Evolutionary conservation across 92 coral and sea anemone genomes (phyloP), one percentile per base, ranked within the genome.

Genomic region (Palythoa grandiflora): DNA sequence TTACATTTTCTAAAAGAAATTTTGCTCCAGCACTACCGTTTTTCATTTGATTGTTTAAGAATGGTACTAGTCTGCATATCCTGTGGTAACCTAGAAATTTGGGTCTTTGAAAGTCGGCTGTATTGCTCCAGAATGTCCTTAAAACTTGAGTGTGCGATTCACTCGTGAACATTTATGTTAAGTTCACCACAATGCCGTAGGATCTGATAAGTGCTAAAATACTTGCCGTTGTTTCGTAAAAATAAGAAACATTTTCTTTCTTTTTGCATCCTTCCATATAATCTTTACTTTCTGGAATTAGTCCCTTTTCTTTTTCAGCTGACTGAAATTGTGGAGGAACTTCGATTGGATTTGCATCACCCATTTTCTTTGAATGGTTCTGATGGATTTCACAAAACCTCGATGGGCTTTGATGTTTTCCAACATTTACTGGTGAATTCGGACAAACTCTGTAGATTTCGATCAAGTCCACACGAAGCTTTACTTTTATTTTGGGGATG

Each of bases 371-470:
- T 39, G 36, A 75, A 47, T 75, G 59, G 51, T 75, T 75, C 9
- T 20, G 73, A 80, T 93, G 94, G 68, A 68, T 17, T 9, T 73
- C 50, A 65, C 93, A 90, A 57, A 94, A 90, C 92, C 90, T 92
- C 53, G 94, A 92, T 13, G 95, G 94, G 16, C 74, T 80, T 72
- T 94, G 88, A 38, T 54, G 80, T 77, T 92, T 92, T 35, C 91
- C 60, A 12, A 0, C 79, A 75, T 75, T 75, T 75, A n/a, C n/a
- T n/a, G n/a, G n/a, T n/a, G n/a, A n/a, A n/a, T n/a, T n/a, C n/a
- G n/a, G n/a, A n/a, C n/a, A n/a, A n/a, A n/a, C n/a, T n/a, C n/a
- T n/a, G n/a, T n/a, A n/a, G n/a, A n/a, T n/a, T n/a, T n/a, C n/a
- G n/a, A n/a, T n/a, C n/a, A 75, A 75, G 79, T 75, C 79, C 37